Conservation (phyloP, 2,888 invertebrate species). For the Euplagia quadripunctaria region DNA sequence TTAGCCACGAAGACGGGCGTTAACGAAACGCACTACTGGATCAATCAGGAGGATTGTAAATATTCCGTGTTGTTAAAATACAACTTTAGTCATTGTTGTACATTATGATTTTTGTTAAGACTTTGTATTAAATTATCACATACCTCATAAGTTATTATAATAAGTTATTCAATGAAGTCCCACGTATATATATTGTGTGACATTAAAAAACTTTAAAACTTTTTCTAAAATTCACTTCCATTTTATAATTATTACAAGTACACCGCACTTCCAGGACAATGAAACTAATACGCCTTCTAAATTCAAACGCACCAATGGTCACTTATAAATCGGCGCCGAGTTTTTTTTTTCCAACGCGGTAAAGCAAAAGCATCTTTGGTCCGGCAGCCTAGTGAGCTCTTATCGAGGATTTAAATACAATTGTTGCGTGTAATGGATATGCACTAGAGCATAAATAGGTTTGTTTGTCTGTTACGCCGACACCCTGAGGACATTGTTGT, state of each 20-base stretch:
- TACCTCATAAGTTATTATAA: no score
- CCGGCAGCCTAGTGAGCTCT: constrained; percentile 66
- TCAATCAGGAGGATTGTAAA: no score
- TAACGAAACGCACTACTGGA: no score
- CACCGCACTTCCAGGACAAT: constrained; percentile 36
- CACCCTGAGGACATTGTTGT: constrained; percentile 62
- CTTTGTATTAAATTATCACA: no score
- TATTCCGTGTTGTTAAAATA: no score
- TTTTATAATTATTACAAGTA: constrained; percentile 33
- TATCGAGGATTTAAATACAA: constrained; percentile 71
- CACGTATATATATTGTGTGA: no score
- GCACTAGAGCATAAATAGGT: constrained; percentile 82
- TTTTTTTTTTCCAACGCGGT: constrained; percentile 55
- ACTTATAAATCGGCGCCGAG: constrained; percentile 65
- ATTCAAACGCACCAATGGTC: constrained; percentile 71
- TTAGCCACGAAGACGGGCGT: no score
- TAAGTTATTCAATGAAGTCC: no score
- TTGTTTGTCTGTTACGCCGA: constrained; percentile 73
- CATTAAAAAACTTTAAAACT: background rate
- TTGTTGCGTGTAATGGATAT: constrained; percentile 82
- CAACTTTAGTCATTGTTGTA: no score
- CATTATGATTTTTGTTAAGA: no score
- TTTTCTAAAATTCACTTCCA: background rate
- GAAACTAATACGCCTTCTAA: constrained; percentile 50
- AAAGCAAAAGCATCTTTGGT: constrained; percentile 51